Conservation (phyloP, 1,140 invertebrate genomes). For the Sminthurides bifidus region DNA sequence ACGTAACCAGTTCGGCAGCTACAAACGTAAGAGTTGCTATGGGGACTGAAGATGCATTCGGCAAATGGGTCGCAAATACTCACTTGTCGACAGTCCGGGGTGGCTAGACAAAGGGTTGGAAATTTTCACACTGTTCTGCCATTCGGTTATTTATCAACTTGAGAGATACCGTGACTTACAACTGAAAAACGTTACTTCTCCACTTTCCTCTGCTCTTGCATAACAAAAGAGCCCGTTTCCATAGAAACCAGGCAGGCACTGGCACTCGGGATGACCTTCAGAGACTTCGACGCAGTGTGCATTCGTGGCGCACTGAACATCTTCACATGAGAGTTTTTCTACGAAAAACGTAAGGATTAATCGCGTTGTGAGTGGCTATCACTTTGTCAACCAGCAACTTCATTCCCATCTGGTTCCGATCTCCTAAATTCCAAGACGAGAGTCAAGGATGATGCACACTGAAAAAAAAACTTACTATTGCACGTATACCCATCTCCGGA, state of each 20-base stretch:
- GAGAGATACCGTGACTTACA: no score
- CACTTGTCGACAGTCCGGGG: conserved; percentile 38
- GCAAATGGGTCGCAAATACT: conserved; percentile 43
- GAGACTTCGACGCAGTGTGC: conserved; percentile 47
- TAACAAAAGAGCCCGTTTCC: conserved; percentile 46
- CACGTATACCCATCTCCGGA: conserved; percentile 43
- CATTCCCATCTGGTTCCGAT: neutral
- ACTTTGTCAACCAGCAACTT: neutral
- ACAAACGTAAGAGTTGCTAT: conserved; percentile 39
- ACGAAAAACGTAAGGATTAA: neutral
- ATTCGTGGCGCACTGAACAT: conserved; percentile 44
- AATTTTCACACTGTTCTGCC: neutral
- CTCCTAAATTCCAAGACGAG: neutral
- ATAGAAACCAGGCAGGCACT: conserved; percentile 45
- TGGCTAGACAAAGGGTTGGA: neutral
- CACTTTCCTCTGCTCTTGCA: conserved; percentile 7
- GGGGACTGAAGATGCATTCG: conserved; percentile 40
- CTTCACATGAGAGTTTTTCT: conserved; percentile 38
- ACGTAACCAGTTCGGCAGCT: conserved; percentile 42
- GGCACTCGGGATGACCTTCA: conserved; percentile 42
- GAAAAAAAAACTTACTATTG: conserved; percentile 34
- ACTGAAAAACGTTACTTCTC: no score
- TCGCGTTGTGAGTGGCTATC: neutral
- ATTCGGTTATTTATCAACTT: no score
- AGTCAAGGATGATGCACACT: neutral